Base-by-base conservation (phyloP, 2,888 invertebrate species). In the Oscheius myriophilus region DNA sequence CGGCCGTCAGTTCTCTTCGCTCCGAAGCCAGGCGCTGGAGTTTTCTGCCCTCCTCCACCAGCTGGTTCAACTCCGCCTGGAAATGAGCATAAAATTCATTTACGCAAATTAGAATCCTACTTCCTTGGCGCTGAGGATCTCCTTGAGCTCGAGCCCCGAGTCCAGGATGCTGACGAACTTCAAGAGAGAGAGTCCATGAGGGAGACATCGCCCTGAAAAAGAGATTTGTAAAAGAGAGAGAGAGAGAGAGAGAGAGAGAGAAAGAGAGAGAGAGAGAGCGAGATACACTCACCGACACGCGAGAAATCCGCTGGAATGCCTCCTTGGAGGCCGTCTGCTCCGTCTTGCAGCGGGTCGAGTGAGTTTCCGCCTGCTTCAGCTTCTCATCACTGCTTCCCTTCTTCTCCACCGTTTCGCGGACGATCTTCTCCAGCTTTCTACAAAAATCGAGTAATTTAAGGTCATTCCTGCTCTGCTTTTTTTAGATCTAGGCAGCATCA, bases 151-250 rank as follows among this genome's bases (percentile, higher is more conserved):
- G 9, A 72, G 52, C 23, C 42, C 39, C 1, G 26, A 41, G 21
- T 59, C 52, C 7, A 72, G 41, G 9, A 54, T 54, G 11, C 39
- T 4, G 1, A 65, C 62, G 25, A 68, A 58, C 14, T 66, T 41
- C 21, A 14, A n/a, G n/a, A 62, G 12, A 65, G 61, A 21, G 61
- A 42, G 52, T 79, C 73, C 67, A 76, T 71, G 7, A 76, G 55
- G 4, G 73, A 72, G 4, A 73, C 73, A 43, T 79, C 78, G 4
- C 70, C 52, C 54, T 76, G 72, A 12, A 72, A 42, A n/a, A 46
- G 11, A 11, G 4, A 9, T 9, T 33, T 6, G 33, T 6, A 9
- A 33, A 9, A 33, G 33, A 33, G 33, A 33, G 33, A 33, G 33
- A 33, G 33, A 33, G 33, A 33, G 33, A 33, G 33, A 33, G 33